These are phyloP conservation scores for Zeuzera pyrina DNA, from an alignment of 2,888 invertebrate genomes.

Conservation along the genomic window DNA sequence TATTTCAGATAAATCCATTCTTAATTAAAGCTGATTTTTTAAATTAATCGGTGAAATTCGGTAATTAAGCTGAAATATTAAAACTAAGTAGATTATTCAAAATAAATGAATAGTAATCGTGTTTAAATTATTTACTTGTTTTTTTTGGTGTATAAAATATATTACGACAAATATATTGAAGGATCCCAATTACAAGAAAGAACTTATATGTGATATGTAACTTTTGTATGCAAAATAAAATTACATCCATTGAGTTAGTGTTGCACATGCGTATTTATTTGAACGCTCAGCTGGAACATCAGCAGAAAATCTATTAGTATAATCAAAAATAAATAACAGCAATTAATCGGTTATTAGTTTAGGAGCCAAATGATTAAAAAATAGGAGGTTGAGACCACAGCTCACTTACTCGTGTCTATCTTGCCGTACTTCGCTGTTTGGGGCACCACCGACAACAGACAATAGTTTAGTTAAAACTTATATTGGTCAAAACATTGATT, in stretches of 20 bases:
- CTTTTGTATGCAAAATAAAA: background rate
- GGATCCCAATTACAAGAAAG: slow-evolving; percentile 21
- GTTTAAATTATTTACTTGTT: background rate
- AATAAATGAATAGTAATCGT: no score
- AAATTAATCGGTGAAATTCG: no score
- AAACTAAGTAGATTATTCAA: no score
- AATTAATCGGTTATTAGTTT: slow-evolving; percentile 62
- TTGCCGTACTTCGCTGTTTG: slow-evolving; percentile 69
- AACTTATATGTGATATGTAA: background rate
- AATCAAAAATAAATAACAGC: slow-evolving; percentile 53
- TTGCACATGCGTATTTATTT: slow-evolving; percentile 48
- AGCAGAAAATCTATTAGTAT: slow-evolving; percentile 52
- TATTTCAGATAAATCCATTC: no score
- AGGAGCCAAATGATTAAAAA: slow-evolving; percentile 58
- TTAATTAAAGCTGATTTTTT: no score
- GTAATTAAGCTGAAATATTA: no score
- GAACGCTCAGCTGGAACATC: slow-evolving; percentile 46
- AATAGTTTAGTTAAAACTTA: slow-evolving; percentile 56
- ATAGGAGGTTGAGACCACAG: slow-evolving; percentile 69
- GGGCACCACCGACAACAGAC: slow-evolving; percentile 73
- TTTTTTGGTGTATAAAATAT: background rate
- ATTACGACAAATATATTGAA: slow-evolving; percentile 22
- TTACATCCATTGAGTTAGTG: slow-evolving; percentile 33
- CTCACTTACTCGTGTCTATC: slow-evolving; percentile 69
- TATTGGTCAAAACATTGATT: background rate